phyloP scores from a whole-genome alignment of 2,888 invertebrate species.

The Megalurothrips usitatus region DNA sequence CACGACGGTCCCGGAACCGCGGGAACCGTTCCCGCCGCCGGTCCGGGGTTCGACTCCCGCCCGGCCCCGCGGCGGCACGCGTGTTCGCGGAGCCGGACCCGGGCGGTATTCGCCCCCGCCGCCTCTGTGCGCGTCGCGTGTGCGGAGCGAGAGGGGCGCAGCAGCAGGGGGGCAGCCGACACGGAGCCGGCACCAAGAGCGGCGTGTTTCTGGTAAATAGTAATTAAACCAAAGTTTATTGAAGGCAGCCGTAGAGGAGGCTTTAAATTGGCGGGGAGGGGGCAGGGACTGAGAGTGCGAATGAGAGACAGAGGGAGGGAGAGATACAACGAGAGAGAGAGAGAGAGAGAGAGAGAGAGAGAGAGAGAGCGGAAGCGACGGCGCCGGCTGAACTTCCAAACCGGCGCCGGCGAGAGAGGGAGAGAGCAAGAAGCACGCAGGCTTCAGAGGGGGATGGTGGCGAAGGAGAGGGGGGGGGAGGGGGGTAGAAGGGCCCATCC shows the following conservation, averaged over 20 bases:
- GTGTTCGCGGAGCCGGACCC: no score
- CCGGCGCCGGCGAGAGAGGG: slow-evolving; percentile 33
- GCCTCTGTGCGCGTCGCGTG: not conserved
- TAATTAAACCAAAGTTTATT: slow-evolving; percentile 13
- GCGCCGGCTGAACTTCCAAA: slow-evolving; percentile 31
- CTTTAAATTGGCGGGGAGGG: slow-evolving; percentile 4
- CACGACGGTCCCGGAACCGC: no score
- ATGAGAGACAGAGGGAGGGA: not conserved
- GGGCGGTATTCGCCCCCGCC: no score
- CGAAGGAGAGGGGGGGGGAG: not conserved
- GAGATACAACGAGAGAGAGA: no score
- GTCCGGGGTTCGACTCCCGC: no score
- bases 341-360: slow-evolving; percentile 30
- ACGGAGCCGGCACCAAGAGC: no score
- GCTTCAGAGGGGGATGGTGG: slow-evolving; percentile 32
- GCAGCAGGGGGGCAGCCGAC: no score
- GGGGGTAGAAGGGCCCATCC: not conserved
- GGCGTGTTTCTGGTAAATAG: not conserved
- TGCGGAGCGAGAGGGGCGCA: not conserved
- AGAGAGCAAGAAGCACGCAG: slow-evolving; percentile 29
- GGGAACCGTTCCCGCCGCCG: no score
- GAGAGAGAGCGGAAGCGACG: not conserved
- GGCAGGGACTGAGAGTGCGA: slow-evolving; percentile 27
- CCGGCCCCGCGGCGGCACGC: no score
- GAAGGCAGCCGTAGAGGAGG: not conserved